Percentiles rank a stretch among this genome's conserved stretches.
Conservation (phyloP, 2,113 vertebrate species). For the Silurus glanis region DNA sequence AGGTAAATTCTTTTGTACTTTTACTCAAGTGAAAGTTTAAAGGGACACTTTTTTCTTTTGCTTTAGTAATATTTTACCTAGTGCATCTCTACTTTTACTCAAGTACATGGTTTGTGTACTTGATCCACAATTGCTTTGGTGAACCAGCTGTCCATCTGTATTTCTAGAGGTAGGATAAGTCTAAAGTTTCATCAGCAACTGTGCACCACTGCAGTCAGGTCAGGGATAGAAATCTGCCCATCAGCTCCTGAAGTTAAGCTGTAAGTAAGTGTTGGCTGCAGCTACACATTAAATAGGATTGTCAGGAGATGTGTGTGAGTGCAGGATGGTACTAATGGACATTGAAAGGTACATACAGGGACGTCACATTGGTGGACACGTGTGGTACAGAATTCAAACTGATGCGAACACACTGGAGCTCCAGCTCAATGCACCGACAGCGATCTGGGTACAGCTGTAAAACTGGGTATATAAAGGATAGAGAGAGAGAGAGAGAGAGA, state of each 20-base stretch:
- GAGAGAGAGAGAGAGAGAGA: slow-evolving; percentile 1
- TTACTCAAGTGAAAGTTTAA: too few species aligned
- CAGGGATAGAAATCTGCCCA: not conserved
- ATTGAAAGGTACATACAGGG: slow-evolving; percentile 65
- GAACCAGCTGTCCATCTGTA: not conserved
- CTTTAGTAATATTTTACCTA: too few species aligned
- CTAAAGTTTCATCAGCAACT: not conserved
- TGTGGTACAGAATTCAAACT: slow-evolving; percentile 65
- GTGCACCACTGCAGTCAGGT: not conserved
- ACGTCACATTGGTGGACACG: slow-evolving; percentile 71
- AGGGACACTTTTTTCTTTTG: too few species aligned
- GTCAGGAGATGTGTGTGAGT: not conserved
- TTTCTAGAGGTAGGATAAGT: not conserved
- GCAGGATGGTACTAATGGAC: not conserved
- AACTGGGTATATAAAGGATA: slow-evolving; percentile 54
- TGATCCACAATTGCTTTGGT: not conserved
- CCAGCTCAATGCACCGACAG: slow-evolving; percentile 67
- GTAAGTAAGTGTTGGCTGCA: not conserved
- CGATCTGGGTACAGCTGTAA: slow-evolving; percentile 67
- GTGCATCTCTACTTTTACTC: too few species aligned
- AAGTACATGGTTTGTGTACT: too few species aligned
- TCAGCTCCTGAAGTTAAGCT: not conserved
- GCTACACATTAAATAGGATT: not conserved
- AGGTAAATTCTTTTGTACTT: too few species aligned
- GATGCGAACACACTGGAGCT: slow-evolving; percentile 67